Percentiles rank a stretch among this genome's conserved stretches.
Conservation (phyloP, 1,140 invertebrate genomes). For the Sinonovacula constricta region DNA sequence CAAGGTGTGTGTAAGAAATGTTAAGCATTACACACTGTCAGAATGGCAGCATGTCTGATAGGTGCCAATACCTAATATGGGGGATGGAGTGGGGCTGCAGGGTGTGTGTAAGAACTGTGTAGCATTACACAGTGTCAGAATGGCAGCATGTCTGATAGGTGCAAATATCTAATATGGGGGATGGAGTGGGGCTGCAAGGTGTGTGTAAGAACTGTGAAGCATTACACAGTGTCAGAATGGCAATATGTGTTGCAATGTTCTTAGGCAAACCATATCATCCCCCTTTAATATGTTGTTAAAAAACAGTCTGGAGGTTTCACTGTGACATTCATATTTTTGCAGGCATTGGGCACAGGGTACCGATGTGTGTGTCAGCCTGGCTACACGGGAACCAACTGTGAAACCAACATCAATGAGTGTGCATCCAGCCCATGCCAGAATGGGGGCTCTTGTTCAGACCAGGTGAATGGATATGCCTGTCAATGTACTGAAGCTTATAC, state of each 20-base stretch:
- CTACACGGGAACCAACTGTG: conserved; percentile 72
- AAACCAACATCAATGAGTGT: conserved; percentile 87
- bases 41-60: too few relatives aligned
- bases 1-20: too few relatives aligned
- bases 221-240: too few relatives aligned
- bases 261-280: too few relatives aligned
- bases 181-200: too few relatives aligned
- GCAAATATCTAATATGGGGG: too few relatives aligned
- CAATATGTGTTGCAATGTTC: too few relatives aligned
- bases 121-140: conserved; percentile 84
- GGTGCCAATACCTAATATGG: too few relatives aligned
- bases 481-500: conserved; percentile 65
- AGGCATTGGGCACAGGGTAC: conserved; percentile 5
- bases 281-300: too few relatives aligned
- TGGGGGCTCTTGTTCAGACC: conserved; percentile 76
- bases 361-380: conserved; percentile 72
- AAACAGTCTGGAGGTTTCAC: not conserved
- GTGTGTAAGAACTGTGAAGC: too few relatives aligned
- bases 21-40: too few relatives aligned
- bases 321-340: not conserved
- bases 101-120: conserved; percentile 78
- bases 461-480: conserved; percentile 65
- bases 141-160: too few relatives aligned
- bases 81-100: conserved; percentile 82
- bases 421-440: conserved; percentile 69